Evolutionary conservation across 2,113 vertebrate species (phyloP).

Genomic region (Xenus cinereus): DNA sequence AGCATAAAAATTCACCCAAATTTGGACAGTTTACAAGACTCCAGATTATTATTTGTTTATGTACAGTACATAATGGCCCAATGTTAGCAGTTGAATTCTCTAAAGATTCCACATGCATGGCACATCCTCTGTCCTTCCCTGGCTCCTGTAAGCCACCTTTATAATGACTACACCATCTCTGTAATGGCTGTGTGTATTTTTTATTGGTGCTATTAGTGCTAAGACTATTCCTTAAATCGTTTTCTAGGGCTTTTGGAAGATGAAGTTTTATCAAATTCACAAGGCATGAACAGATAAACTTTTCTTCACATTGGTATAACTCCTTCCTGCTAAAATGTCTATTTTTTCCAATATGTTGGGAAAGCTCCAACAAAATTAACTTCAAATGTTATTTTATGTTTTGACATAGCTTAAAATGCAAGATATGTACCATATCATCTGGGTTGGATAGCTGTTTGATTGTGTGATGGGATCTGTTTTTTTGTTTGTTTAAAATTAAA

Average conservation of each 20-base stretch:
- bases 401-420: background rate
- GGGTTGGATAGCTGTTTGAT: background rate
- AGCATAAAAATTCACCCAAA: background rate
- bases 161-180: background rate
- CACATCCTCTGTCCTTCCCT: background rate
- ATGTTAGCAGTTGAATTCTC: background rate
- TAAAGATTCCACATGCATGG: background rate
- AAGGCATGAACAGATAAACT: background rate
- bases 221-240: background rate
- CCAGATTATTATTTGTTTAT: background rate
- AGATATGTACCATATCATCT: background rate
- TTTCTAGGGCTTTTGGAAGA: background rate
- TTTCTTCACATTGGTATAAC: background rate
- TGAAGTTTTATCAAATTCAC: background rate
- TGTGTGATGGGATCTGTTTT: background rate
- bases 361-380: background rate
- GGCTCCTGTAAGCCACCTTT: background rate
- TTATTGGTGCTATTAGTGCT: background rate
- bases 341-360: background rate
- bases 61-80: background rate
- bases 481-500: background rate
- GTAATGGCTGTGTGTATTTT: background rate
- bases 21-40: background rate
- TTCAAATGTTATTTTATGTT: background rate
- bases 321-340: background rate